phyloP scores from a whole-genome alignment of 2,888 invertebrate genomes.

The Hyposoter didymator region DNA sequence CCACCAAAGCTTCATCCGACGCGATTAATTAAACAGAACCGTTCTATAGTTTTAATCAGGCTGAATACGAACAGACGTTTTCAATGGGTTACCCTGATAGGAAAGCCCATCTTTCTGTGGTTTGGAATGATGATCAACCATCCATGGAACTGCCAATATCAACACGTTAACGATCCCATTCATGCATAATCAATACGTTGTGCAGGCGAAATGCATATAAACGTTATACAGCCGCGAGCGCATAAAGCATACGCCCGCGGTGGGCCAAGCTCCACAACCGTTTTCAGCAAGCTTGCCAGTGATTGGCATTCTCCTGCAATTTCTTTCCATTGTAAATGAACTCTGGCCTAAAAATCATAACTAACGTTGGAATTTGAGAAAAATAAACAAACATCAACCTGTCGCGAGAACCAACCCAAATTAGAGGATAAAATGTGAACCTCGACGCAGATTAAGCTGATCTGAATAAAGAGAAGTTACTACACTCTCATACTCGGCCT shows the following conservation, averaged over 20 bases:
- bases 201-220: neutral
- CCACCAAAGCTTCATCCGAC: neutral
- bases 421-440: neutral
- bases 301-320: neutral
- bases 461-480: conserved; percentile 8
- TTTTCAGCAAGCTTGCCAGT: neutral
- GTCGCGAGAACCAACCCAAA: neutral
- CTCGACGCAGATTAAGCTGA: neutral
- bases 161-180: conserved; percentile 23
- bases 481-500: neutral
- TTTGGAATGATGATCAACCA: conserved; percentile 6
- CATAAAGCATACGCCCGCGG: neutral
- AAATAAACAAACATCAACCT: neutral
- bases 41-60: neutral
- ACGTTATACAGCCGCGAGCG: neutral
- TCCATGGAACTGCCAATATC: conserved; percentile 9
- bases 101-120: neutral
- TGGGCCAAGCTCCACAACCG: neutral
- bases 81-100: neutral
- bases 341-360: neutral
- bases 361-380: neutral
- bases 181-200: conserved; percentile 21
- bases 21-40: neutral
- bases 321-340: neutral
- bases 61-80: neutral